Conservation (phyloP, 2,113 vertebrate genomes). For the Malurus elegans region DNA sequence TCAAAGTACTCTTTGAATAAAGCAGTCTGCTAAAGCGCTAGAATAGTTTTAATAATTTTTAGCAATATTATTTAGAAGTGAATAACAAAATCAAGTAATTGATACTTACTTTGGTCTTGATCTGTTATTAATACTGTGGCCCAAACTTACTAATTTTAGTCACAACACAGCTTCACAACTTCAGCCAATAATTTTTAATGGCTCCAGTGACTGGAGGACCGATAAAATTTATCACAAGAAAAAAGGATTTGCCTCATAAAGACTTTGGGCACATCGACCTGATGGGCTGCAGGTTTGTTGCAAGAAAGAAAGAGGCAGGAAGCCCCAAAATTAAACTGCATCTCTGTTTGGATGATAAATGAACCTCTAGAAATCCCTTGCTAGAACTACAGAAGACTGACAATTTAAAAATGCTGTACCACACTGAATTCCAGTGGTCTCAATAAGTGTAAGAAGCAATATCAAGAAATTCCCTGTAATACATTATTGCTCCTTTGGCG, state of each 20-base stretch:
- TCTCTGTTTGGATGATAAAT: background rate
- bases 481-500: background rate
- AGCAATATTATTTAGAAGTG: background rate
- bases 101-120: background rate
- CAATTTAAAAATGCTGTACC: background rate
- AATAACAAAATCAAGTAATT: background rate
- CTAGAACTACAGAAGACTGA: background rate
- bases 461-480: background rate
- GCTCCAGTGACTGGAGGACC: background rate
- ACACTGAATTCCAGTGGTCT: background rate
- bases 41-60: background rate
- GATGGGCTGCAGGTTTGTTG: background rate
- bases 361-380: background rate
- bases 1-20: constrained; percentile 17
- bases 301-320: background rate
- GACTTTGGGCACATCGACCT: background rate
- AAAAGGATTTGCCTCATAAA: background rate
- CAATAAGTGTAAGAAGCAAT: background rate
- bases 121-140: background rate
- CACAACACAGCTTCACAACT: background rate
- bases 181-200: background rate
- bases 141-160: background rate
- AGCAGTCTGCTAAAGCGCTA: background rate
- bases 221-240: background rate
- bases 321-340: background rate